These are phyloP conservation scores for Drosophila repletoides DNA, from an alignment of 1,140 invertebrate species.

Conservation along the genomic window DNA sequence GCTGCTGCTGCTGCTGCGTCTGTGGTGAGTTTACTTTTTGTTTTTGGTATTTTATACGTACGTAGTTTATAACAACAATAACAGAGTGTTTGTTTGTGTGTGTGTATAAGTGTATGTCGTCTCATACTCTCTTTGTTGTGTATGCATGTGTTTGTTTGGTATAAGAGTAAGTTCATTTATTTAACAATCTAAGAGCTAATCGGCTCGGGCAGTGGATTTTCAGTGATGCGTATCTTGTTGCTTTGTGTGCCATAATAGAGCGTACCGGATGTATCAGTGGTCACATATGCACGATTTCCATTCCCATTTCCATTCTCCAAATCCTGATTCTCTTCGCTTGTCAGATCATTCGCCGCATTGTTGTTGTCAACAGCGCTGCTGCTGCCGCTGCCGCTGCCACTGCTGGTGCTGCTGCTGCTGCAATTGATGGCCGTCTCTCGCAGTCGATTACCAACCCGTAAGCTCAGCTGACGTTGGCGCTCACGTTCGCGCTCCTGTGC, in stretches of 20 bases:
- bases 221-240: conserved; percentile 82
- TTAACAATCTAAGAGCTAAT: conserved; percentile 79
- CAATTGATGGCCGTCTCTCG: conserved; percentile 77
- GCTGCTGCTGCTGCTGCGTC: conserved; percentile 28
- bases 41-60: conserved; percentile 37
- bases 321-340: conserved; percentile 53
- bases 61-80: conserved; percentile 68
- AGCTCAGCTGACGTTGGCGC: conserved; percentile 60
- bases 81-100: conserved; percentile 48
- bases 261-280: conserved; percentile 62
- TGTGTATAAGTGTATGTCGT: conserved; percentile 37
- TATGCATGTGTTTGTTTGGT: conserved; percentile 29
- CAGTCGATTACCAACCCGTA: conserved; percentile 67
- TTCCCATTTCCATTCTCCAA: conserved; percentile 64
- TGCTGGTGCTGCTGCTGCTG: conserved; percentile 35
- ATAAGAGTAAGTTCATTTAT: conserved; percentile 10
- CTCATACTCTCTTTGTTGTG: conserved; percentile 21
- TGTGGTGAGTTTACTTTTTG: conserved; percentile 14
- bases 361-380: conserved; percentile 45
- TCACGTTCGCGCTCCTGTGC: conserved; percentile 65
- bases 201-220: conserved; percentile 82
- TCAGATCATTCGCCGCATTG: conserved; percentile 40
- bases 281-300: conserved; percentile 74
- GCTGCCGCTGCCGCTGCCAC: conserved; percentile 26
- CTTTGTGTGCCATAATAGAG: conserved; percentile 70